These are phyloP conservation scores for Cassiopea xamachana DNA, from an alignment of 30 jellyfish, hydroid and myxozoan genomes.

Conservation along the genomic window DNA sequence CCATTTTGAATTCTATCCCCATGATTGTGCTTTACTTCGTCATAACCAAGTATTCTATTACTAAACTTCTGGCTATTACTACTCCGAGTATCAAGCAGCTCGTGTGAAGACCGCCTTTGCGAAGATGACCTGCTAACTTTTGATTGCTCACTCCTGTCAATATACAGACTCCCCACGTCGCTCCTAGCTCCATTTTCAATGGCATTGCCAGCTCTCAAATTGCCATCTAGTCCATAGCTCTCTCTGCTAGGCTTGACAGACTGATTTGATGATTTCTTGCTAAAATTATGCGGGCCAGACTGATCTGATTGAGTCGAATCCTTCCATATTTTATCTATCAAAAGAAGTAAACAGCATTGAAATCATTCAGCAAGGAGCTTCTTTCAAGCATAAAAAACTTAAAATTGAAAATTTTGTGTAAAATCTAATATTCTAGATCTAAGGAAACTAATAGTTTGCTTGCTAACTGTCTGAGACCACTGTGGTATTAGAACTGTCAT, in stretches of 20 bases:
- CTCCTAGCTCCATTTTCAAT: background rate
- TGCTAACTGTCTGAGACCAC: too few species aligned
- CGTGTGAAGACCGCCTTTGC: constrained; percentile 12
- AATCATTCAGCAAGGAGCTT: too few species aligned
- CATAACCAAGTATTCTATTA: background rate
- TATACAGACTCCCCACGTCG: constrained; percentile 8
- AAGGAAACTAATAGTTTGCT: too few species aligned
- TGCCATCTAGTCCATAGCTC: background rate
- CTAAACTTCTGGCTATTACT: background rate
- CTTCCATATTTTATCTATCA: background rate
- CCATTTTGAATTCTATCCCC: background rate
- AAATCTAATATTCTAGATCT: too few species aligned
- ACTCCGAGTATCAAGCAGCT: background rate
- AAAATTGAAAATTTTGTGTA: too few species aligned
- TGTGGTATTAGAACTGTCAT: too few species aligned
- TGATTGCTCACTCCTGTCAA: constrained; percentile 46
- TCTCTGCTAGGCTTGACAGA: background rate
- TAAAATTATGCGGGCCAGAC: background rate
- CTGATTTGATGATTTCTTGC: background rate
- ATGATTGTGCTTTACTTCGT: background rate
- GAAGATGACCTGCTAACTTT: constrained; percentile 10
- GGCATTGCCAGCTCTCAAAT: background rate
- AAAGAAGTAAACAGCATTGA: background rate
- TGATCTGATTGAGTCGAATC: background rate
- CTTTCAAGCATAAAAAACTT: too few species aligned